Evolutionary conservation across 2,888 invertebrate genomes (phyloP).

Genomic region (Loripinus fragilis): DNA sequence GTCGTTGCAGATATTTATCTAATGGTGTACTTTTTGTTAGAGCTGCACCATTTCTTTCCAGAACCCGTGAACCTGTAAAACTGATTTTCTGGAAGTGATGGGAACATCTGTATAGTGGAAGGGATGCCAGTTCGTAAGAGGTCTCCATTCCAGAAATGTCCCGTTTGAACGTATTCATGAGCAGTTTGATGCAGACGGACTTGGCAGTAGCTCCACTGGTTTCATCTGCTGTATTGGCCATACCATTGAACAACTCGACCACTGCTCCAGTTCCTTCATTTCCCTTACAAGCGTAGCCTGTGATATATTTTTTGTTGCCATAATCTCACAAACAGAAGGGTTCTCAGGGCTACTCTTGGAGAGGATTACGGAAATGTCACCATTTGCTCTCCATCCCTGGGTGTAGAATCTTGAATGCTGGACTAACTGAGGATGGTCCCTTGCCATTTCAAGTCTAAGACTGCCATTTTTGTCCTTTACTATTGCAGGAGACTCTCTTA

Average conservation of each 20-base stretch:
- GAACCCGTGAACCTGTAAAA: conserved; percentile 39
- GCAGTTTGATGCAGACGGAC: conserved; percentile 41
- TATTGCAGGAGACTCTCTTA: too few species aligned
- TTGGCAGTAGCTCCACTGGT: conserved; percentile 7
- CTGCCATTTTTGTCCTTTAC: too few species aligned
- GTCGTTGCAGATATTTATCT: conserved; percentile 36
- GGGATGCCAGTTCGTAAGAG: conserved; percentile 41
- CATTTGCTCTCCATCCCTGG: too few species aligned
- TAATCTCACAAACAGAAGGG: too few species aligned
- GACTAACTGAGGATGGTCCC: too few species aligned
- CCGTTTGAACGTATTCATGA: conserved; percentile 51
- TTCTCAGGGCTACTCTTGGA: too few species aligned
- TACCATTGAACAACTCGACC: background rate
- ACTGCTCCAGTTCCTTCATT: background rate
- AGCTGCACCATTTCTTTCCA: conserved; percentile 26
- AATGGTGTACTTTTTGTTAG: conserved; percentile 31
- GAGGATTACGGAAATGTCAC: too few species aligned
- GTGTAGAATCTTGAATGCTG: too few species aligned
- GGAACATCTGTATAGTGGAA: conserved; percentile 43
- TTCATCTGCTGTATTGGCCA: too few species aligned
- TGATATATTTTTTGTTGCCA: too few species aligned
- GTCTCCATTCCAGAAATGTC: conserved; percentile 54
- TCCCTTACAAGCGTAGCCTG: too few species aligned
- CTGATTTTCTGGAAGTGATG: conserved; percentile 49
- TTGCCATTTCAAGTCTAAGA: too few species aligned